Evolutionary conservation across 1,140 invertebrate species (phyloP), one percentile per base, ranked within the genome.

Genomic region (Drosophila pruinosa): DNA sequence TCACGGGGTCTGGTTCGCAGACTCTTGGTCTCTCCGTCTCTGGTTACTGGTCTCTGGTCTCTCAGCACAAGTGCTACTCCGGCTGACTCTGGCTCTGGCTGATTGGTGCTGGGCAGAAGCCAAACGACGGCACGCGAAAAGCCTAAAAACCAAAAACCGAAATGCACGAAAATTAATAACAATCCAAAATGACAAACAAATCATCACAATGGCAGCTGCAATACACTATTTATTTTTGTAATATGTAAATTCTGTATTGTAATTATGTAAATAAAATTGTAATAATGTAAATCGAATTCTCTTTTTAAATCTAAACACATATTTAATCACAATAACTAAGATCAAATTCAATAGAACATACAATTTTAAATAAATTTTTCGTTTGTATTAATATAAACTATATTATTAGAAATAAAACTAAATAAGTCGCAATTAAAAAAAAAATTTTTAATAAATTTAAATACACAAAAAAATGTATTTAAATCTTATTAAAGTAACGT

Each of bases 111-210:
- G 75, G 48, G 28, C 73, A 86, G 80, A 85, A 85, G 80, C 80
- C 80, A 85, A 79, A 79, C 74, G 81, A 88, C 63, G 82, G 82
- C 82, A 86, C 82, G 78, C 82, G 82, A 86, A 88, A 86, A 71
- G 58, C 82, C 68, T 82, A 82, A 88, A 81, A 82, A 82, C 75
- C 67, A 47, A 81, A 78, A 78, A 75, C 58, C 34, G 72, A 88
- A 88, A 88, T 75, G 57, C 39, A 59, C 70, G 56, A 86, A 82
- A 88, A 86, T 81, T 74, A 86, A 86, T 88, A 88, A 88, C 63
- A 86, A 70, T 19, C 54, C 36, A 24, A 19, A 48, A 38, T 10
- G 0, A n/a, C 3, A 14, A 12, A 19, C 4, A 0, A 10, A 36
- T 14, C 17, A 39, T 4, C 14, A 31, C 3, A 41, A 24, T 7